phyloP scores from a whole-genome alignment of 1,140 invertebrate species.

The Drosophila persimilis region DNA sequence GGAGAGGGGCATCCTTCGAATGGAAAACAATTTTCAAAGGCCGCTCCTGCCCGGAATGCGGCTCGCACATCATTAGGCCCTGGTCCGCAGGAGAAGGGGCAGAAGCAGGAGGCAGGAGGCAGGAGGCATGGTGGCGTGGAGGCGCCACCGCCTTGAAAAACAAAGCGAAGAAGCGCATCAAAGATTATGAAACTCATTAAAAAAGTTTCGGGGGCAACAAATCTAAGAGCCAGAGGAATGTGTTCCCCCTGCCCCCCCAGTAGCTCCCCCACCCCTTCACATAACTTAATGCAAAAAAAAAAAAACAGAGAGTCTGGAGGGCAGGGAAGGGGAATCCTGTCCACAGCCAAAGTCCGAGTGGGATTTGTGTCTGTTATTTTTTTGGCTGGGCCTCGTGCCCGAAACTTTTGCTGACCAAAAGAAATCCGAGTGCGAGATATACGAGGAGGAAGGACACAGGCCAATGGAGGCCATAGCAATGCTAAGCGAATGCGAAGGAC shows the following conservation, averaged over 20 bases:
- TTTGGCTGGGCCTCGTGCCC: neutral
- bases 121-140: too few species aligned
- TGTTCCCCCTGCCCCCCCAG: constrained; percentile 2
- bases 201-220: constrained; percentile 65
- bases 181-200: constrained; percentile 79
- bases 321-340: constrained; percentile 6
- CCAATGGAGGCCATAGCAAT: too few species aligned
- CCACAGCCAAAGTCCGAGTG: constrained; percentile 10
- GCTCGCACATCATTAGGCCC: constrained; percentile 53
- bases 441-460: too few species aligned
- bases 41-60: constrained; percentile 11
- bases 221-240: constrained; percentile 54
- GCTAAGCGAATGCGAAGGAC: too few species aligned
- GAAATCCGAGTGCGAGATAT: too few species aligned
- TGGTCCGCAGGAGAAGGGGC: neutral
- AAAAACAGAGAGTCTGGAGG: neutral
- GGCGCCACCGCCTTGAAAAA: constrained; percentile 19
- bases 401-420: too few species aligned
- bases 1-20: neutral
- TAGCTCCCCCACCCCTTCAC: neutral
- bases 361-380: constrained; percentile 19
- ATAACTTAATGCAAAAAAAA: constrained; percentile 24
- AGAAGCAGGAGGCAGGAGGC: neutral
- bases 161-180: constrained; percentile 67
- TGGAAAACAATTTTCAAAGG: constrained; percentile 50